A percentile compares a stretch with the other conserved stretches of the same genome.
phyloP scores from a whole-genome alignment of 2,888 invertebrate species.

The Polylopha cassiicola region DNA sequence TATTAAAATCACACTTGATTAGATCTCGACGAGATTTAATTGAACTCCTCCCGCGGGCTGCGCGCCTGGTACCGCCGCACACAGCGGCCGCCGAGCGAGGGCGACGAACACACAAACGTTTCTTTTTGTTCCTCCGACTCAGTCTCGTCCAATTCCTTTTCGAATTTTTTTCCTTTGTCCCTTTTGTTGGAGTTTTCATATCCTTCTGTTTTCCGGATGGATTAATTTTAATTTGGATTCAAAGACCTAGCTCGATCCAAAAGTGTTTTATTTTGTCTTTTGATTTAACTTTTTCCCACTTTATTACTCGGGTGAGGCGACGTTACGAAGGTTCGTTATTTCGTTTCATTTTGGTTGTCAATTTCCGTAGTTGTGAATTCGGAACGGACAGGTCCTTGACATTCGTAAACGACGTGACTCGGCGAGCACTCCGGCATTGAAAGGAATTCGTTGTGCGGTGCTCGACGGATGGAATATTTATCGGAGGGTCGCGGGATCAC shows the following conservation, averaged over 20 bases:
- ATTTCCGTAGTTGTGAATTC: slow-evolving; percentile 3
- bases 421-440: slow-evolving; percentile 16
- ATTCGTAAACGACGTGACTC: slow-evolving; percentile 1
- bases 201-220: slow-evolving; percentile 65
- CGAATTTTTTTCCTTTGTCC: slow-evolving; percentile 54
- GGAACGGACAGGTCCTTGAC: slow-evolving; percentile 16
- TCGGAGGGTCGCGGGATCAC: slow-evolving; percentile 65
- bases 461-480: slow-evolving; percentile 56
- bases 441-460: slow-evolving; percentile 16
- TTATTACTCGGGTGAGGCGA: no score
- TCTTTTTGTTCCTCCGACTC: slow-evolving; percentile 43
- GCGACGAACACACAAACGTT: slow-evolving; percentile 39
- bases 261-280: slow-evolving; percentile 25
- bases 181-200: slow-evolving; percentile 66
- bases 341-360: not conserved
- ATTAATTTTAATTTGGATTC: slow-evolving; percentile 68
- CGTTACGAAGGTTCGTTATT: not conserved
- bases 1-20: slow-evolving; percentile 71
- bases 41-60: slow-evolving; percentile 57
- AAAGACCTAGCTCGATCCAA: slow-evolving; percentile 36
- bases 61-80: slow-evolving; percentile 52
- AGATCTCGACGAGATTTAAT: slow-evolving; percentile 62
- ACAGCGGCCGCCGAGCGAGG: slow-evolving; percentile 34
- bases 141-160: slow-evolving; percentile 53
- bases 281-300: slow-evolving; percentile 32